Evolutionary conservation across 2,888 invertebrate species (phyloP), one percentile per base, ranked within the genome.

Genomic region (Gari tellinella): DNA sequence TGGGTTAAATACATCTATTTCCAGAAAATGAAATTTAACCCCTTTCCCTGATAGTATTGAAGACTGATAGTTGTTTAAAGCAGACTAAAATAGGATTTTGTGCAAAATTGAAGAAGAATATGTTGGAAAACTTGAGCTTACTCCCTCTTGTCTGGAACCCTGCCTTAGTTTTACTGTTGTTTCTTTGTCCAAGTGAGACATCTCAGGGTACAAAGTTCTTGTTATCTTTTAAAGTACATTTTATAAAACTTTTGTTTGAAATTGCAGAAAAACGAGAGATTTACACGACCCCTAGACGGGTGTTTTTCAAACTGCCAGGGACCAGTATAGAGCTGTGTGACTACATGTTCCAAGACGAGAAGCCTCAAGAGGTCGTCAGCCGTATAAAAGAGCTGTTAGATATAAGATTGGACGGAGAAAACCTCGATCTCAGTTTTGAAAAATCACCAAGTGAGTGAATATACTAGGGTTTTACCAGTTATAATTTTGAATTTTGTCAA

Each of bases 321-420:
- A 93, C 93, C 37, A 92, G 93, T 72, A 93, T 97, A 48, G 95
- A 95, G 75, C 94, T 97, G 40, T 97, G 96, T 58, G 97, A 98
- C 91, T 98, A 98, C 91, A 92, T 97, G 61, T 98, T 97, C 90
- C 97, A 97, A 25, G 97, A 97, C 0, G 97, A 98, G 93, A 95
- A 96, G 0, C 94, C 95, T 0, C 95, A 95, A 12, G 97, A 97
- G 86, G 96, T 96, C 0, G 93, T 96, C 46, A 94, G 95, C 43
- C 95, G 97, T 1, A 94, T 97, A 7, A 94, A 95, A 84, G 97
- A 97, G 90, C 93, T 97, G 61, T 93, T 97, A 15, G 97, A 96
- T 90, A 92, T 97, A 49, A 93, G 95, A 82, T 94, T 97, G 58
- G 94, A 94, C 15, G 95, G 95, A 84, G 94, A 94, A 8, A 94